phyloP scores from a whole-genome alignment of 1,140 invertebrate genomes.

The Alviniconcha marisindica region DNA sequence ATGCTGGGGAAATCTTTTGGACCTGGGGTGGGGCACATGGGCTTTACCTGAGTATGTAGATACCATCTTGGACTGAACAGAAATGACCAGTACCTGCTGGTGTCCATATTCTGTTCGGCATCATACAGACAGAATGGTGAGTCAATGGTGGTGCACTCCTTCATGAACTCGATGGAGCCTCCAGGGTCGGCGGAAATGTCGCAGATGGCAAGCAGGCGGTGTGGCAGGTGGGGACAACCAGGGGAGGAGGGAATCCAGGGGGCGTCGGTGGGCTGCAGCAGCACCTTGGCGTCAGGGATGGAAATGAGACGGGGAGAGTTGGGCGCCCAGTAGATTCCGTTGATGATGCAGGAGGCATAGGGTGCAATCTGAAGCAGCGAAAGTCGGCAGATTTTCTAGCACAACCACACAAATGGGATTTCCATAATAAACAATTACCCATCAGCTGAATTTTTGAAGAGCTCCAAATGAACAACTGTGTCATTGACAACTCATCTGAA shows the following conservation, averaged over 20 bases:
- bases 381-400: too few species aligned
- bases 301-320: conserved; percentile 96
- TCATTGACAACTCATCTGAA: too few species aligned
- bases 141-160: conserved; percentile 99
- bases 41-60: too few species aligned
- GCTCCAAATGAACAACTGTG: too few species aligned
- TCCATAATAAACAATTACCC: neutral
- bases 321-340: conserved; percentile 99
- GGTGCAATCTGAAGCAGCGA: conserved; percentile 88
- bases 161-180: conserved; percentile 99
- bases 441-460: too few species aligned
- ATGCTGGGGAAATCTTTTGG: too few species aligned
- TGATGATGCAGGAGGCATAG: conserved; percentile 97
- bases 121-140: conserved; percentile 99
- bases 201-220: conserved; percentile 88
- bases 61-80: too few species aligned
- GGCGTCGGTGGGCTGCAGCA: conserved; percentile 90
- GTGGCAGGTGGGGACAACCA: conserved; percentile 92
- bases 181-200: conserved; percentile 99
- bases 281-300: conserved; percentile 97
- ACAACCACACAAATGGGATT: neutral
- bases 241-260: conserved; percentile 91
- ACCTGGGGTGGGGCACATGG: too few species aligned
- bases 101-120: conserved; percentile 97
- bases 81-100: conserved; percentile 77